Conservation (phyloP, 2,888 invertebrate genomes). For the Phasia obesa region DNA sequence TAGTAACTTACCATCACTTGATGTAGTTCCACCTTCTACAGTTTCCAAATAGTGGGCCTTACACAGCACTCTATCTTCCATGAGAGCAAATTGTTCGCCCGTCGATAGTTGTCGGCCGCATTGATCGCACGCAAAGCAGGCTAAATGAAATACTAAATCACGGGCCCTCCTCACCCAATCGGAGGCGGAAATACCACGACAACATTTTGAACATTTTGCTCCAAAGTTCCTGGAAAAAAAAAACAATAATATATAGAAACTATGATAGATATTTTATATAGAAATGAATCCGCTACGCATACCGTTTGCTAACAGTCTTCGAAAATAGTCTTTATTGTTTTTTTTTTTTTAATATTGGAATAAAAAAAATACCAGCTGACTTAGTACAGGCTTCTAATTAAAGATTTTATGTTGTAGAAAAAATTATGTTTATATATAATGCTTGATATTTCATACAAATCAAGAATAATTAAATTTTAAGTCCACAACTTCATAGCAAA, state of each 20-base stretch:
- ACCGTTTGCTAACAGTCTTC: too few species aligned
- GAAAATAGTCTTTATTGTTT: too few species aligned
- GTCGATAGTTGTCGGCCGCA: conserved; percentile 96
- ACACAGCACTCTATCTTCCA: conserved; percentile 97
- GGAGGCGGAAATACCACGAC: conserved; percentile 94
- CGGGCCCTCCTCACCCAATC: conserved; percentile 99
- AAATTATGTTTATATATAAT: too few species aligned
- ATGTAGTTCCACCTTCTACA: conserved; percentile 94
- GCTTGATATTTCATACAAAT: too few species aligned
- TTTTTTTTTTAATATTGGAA: too few species aligned
- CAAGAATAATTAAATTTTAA: too few species aligned
- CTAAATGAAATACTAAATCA: conserved; percentile 97
- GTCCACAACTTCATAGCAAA: too few species aligned
- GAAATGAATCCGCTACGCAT: too few species aligned
- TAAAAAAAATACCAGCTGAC: too few species aligned
- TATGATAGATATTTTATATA: too few species aligned
- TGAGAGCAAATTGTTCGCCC: conserved; percentile 98
- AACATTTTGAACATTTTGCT: conserved; percentile 97
- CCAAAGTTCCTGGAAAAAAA: conserved; percentile 92
- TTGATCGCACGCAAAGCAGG: conserved; percentile 99
- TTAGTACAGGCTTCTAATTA: too few species aligned
- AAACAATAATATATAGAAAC: neutral
- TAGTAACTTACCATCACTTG: conserved; percentile 89
- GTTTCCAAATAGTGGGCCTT: conserved; percentile 98
- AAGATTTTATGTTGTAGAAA: too few species aligned